Conservation (phyloP, 2,113 vertebrate species). For the Chionomys nivalis region DNA sequence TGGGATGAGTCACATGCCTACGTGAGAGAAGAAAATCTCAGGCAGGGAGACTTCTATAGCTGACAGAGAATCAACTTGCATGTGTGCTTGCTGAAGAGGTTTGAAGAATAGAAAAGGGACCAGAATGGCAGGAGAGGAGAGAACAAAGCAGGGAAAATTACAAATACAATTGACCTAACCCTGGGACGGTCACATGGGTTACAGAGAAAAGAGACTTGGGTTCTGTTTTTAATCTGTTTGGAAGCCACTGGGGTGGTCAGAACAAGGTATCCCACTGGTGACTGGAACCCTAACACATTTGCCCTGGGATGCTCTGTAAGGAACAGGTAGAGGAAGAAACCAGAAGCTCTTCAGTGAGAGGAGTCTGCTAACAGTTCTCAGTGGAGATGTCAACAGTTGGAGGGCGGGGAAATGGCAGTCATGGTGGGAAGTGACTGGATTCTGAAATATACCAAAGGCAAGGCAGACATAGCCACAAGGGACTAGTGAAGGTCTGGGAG, state of each 20-base stretch:
- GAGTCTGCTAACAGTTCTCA: too few relatives aligned
- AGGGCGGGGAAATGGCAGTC: neutral
- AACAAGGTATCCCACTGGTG: fast-evolving
- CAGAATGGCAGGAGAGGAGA: neutral
- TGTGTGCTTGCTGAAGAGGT: neutral
- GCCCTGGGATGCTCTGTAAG: neutral
- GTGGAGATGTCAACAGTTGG: fast-evolving
- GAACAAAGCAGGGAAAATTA: neutral
- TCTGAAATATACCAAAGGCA: neutral
- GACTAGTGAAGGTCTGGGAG: neutral
- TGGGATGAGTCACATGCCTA: too few relatives aligned
- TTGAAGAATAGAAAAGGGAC: neutral
- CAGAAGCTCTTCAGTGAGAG: neutral
- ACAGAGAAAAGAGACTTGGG: neutral
- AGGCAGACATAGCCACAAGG: too few relatives aligned
- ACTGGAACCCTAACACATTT: neutral
- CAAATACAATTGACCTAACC: neutral
- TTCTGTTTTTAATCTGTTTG: neutral
- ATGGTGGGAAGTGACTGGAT: fast-evolving
- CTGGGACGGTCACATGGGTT: fast-evolving
- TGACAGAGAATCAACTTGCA: neutral
- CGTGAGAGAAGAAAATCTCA: neutral
- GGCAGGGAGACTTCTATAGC: too few relatives aligned
- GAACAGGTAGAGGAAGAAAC: neutral
- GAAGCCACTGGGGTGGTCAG: neutral